phyloP scores from a whole-genome alignment of 2,113 vertebrate species.

The Crotalus viridis region DNA sequence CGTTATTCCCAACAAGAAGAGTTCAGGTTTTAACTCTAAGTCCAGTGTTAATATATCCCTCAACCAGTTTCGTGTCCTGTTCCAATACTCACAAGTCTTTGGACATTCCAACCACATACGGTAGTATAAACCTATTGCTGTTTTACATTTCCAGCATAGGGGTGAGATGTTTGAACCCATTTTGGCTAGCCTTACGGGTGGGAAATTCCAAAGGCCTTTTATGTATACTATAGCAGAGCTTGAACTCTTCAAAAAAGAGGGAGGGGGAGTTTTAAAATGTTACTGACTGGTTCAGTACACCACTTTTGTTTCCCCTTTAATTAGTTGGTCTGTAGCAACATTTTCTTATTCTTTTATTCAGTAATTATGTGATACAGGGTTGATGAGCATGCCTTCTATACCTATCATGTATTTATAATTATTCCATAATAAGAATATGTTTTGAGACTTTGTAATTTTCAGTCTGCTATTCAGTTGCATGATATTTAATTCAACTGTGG shows the following conservation, averaged over 20 bases:
- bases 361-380: constrained; percentile 47
- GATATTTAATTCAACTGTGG: constrained; percentile 53
- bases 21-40: too few species aligned
- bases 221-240: constrained; percentile 43
- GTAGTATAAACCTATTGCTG: too few species aligned
- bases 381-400: constrained; percentile 59
- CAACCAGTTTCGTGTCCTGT: too few species aligned
- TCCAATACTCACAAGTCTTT: too few species aligned
- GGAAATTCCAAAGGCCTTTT: constrained; percentile 29
- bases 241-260: constrained; percentile 51
- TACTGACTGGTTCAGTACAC: constrained; percentile 80
- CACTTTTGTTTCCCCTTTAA: constrained; percentile 67
- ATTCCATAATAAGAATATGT: constrained; percentile 48
- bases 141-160: too few species aligned
- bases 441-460: constrained; percentile 62
- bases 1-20: too few species aligned
- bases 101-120: too few species aligned
- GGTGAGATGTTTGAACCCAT: too few species aligned
- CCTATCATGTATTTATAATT: constrained; percentile 58
- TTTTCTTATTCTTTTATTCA: constrained; percentile 43
- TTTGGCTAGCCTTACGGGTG: too few species aligned
- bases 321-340: constrained; percentile 63
- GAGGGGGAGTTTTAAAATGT: constrained; percentile 57
- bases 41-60: too few species aligned
- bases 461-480: constrained; percentile 50